Evolutionary conservation across 2,888 invertebrate genomes (phyloP).

Genomic region (Dysmachus trigonus): DNA sequence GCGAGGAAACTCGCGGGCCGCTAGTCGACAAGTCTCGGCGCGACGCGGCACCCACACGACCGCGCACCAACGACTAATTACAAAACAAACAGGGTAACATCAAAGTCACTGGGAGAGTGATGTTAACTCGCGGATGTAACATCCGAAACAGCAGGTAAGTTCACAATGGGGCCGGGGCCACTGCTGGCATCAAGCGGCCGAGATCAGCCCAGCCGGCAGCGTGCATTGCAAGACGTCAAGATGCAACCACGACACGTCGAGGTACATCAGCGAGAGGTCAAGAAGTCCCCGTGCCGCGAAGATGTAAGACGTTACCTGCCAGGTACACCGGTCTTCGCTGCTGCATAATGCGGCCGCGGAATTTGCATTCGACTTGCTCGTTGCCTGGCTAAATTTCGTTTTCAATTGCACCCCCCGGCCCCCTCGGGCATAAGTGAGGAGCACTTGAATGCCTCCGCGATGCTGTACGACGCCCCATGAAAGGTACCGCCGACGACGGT

Average conservation of each 20-base stretch:
- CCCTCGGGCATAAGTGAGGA: neutral
- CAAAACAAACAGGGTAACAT: conserved; percentile 26
- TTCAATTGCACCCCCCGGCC: neutral
- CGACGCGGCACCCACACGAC: neutral
- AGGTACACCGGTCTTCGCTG: neutral
- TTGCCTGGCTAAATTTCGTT: conserved; percentile 7
- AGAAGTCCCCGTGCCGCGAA: conserved; percentile 3
- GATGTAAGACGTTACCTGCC: neutral
- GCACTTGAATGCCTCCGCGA: neutral
- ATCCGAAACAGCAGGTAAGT: conserved; percentile 25
- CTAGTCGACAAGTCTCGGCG: neutral
- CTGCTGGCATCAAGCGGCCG: neutral
- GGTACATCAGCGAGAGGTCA: conserved; percentile 25
- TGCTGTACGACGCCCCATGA: conserved; percentile 17
- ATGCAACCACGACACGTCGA: conserved; percentile 23
- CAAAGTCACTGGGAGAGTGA: conserved; percentile 27
- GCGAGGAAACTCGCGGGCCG: neutral
- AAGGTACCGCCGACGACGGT: conserved; percentile 19
- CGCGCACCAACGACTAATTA: conserved; percentile 12
- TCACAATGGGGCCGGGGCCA: neutral
- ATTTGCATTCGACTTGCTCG: conserved; percentile 31
- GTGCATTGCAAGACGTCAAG: neutral
- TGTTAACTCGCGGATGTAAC: conserved; percentile 36
- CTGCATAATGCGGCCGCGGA: neutral
- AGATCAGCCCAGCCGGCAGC: neutral